A percentile compares a stretch with the other conserved stretches of the same genome.
phyloP scores from a whole-genome alignment of 2,113 vertebrate species.

The Phalacrocorax brasilianus region DNA sequence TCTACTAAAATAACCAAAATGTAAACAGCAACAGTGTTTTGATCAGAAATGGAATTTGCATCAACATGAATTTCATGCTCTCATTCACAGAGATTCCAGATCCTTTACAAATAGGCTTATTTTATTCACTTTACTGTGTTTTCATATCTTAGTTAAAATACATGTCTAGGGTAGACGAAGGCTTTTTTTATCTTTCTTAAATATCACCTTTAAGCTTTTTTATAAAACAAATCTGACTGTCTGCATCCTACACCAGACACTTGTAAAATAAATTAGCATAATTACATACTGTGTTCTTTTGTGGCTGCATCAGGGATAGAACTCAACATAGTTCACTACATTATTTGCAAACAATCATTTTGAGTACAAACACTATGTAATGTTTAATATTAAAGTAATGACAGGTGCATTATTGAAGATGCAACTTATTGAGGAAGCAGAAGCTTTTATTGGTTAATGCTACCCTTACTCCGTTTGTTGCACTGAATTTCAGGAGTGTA shows the following conservation, averaged over 20 bases:
- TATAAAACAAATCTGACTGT: background rate
- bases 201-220: background rate
- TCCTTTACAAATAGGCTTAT: background rate
- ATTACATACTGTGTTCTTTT: constrained; percentile 31
- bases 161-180: constrained; percentile 16
- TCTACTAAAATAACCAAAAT: background rate
- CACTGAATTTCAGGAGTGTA: constrained; percentile 68
- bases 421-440: constrained; percentile 34
- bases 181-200: constrained; percentile 31
- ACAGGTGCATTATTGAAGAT: constrained; percentile 43
- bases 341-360: constrained; percentile 49
- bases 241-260: constrained; percentile 9
- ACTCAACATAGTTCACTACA: constrained; percentile 36
- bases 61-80: background rate
- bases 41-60: background rate
- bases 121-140: background rate
- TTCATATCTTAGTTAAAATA: background rate
- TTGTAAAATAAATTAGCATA: constrained; percentile 44
- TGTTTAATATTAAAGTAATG: constrained; percentile 32
- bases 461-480: constrained; percentile 54
- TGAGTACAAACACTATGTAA: constrained; percentile 46
- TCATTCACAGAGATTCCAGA: background rate
- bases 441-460: constrained; percentile 27
- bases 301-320: constrained; percentile 43
- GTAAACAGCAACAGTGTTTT: background rate